Base-by-base conservation (phyloP, 2,113 vertebrate genomes). In the Phodopus roborovskii region DNA sequence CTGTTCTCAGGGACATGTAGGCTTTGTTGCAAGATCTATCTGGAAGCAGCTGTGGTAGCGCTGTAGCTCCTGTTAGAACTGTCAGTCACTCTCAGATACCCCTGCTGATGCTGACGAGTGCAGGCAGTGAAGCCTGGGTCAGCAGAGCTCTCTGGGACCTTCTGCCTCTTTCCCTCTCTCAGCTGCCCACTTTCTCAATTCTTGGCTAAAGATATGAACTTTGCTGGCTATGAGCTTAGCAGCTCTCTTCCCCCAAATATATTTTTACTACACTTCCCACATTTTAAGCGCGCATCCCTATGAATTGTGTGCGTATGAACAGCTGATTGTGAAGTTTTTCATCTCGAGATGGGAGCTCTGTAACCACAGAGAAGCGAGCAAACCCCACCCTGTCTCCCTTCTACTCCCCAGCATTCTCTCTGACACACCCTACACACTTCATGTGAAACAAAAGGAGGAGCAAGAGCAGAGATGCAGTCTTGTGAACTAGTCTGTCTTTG, bases 41-140 rank as follows among this genome's bases (percentile, higher is more conserved):
- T 22, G 81, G 39, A 85, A 36, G 75, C 75, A 5, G 20, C 62
- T n/a, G 26, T 16, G 62, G 81, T 33, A 3, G 16, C 6, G 0
- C 33, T 0, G 0, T 5, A 62, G 77, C 88, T 64, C 87, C 8
- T 0, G 3, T 39, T 48, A 33, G 81, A 36, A 9, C 75, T 17
- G 20, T 11, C 45, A 8, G 68, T 53, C 0, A 2, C 56, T 22
- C 58, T 36, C 17, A 4, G 22, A 19, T 17, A 28, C 58, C 22
- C 15, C 68, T 36, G 58, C 3, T 53, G 26, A 8, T 26, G 26
- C 45, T n/a, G 45, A 9, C 15, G 10, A 30, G 0, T 45, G 28
- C 22, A 5, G 12, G 39, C 7, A 0, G 0, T 39, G n/a, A 24
- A 5, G 0, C 1, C 45, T 0, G 0, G 4, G 19, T 7, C 17